Conservation (phyloP, 2,888 invertebrate genomes). For the Gari tellinella region DNA sequence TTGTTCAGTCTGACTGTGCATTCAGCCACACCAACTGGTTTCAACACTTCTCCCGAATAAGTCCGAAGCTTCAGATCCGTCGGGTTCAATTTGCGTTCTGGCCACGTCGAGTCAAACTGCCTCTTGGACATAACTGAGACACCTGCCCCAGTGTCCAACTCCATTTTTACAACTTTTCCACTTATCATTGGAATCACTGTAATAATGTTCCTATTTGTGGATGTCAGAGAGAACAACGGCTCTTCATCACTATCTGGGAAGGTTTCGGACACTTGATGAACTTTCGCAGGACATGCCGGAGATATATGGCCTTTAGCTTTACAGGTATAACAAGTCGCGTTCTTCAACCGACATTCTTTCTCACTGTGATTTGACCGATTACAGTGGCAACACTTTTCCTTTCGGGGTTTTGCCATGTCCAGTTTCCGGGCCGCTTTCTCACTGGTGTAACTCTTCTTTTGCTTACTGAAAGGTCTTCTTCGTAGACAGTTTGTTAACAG, state of each 20-base stretch:
- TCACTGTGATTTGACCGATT: constrained; percentile 9
- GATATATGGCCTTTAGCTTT: constrained; percentile 20
- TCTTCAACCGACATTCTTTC: constrained; percentile 14
- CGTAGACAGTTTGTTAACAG: constrained; percentile 6
- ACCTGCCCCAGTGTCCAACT: constrained; percentile 60
- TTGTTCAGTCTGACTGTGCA: constrained; percentile 26
- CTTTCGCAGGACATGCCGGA: constrained; percentile 16
- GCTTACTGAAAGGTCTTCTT: not conserved
- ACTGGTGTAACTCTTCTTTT: not conserved
- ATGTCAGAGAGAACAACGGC: not conserved
- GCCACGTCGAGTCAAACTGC: constrained; percentile 15
- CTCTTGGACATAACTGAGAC: constrained; percentile 43
- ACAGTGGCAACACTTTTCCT: too few relatives aligned
- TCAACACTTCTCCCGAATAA: constrained; percentile 37
- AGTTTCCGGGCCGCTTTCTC: not conserved
- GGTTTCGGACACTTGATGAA: not conserved
- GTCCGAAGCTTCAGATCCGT: constrained; percentile 36
- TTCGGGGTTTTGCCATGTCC: too few relatives aligned
- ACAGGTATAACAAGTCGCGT: constrained; percentile 25
- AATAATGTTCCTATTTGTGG: not conserved
- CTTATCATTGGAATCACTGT: constrained; percentile 31
- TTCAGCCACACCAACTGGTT: constrained; percentile 22
- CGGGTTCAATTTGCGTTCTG: not conserved
- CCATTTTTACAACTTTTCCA: constrained; percentile 35
- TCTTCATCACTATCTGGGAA: constrained; percentile 1